Conservation (phyloP, 92 coral and sea anemone species). For the Siderastrea siderea region DNA sequence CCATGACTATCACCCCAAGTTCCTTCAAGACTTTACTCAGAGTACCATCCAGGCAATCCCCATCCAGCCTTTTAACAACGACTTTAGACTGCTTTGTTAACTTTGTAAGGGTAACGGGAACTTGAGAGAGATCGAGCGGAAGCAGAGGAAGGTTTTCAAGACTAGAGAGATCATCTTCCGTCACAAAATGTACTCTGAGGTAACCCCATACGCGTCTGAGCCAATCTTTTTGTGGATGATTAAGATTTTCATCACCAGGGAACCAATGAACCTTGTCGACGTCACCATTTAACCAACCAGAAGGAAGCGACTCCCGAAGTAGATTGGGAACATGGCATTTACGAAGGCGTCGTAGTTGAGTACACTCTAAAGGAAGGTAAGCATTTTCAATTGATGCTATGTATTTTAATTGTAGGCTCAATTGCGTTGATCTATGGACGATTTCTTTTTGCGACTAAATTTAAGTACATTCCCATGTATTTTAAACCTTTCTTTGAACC, state of each 20-base stretch:
- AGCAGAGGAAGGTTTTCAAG: slow-evolving; percentile 76
- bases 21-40: slow-evolving; percentile 17
- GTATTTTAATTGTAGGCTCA: not conserved
- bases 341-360: slow-evolving; percentile 69
- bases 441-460: not conserved
- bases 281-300: slow-evolving; percentile 48
- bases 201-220: slow-evolving; percentile 79
- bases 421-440: not conserved
- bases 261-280: slow-evolving; percentile 59
- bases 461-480: no score
- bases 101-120: slow-evolving; percentile 45
- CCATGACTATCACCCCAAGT: slow-evolving; percentile 68
- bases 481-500: no score
- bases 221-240: slow-evolving; percentile 83
- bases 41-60: slow-evolving; percentile 9
- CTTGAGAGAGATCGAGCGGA: slow-evolving; percentile 42
- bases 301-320: slow-evolving; percentile 60
- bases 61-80: slow-evolving; percentile 31
- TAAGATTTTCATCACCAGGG: slow-evolving; percentile 23
- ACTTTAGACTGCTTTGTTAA: slow-evolving; percentile 51
- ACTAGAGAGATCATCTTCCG: slow-evolving; percentile 19
- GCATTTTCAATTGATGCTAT: not conserved
- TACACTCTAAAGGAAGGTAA: slow-evolving; percentile 34
- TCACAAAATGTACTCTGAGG: slow-evolving; percentile 60
- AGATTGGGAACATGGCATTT: slow-evolving; percentile 54